Evolutionary conservation across 2,113 vertebrate species (phyloP), one percentile per base, ranked within the genome.

Genomic region (Heteronetta atricapilla): DNA sequence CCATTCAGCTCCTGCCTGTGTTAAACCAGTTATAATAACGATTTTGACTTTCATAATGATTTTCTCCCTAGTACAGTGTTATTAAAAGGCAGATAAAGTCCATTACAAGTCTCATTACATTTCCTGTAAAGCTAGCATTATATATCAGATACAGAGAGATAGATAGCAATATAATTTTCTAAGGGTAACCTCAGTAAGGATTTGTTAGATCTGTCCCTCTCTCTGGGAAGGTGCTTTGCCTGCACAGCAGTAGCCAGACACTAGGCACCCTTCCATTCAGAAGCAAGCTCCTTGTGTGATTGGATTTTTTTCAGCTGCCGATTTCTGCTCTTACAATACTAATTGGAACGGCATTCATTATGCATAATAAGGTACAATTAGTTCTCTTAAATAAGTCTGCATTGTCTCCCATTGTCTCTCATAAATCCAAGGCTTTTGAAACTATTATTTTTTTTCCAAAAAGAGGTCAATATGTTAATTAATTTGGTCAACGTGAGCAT

Each of bases 291-390:
- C 68, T 90, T 93, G 62, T 67, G 33, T 80, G 84, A 77, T 36
- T 72, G 66, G 40, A 40, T n/a, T 50, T 82, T 86, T 86, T 88
- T 90, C 75, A 76, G 63, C 46, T 82, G 70, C 63, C 40, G 83
- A 70, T 90, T 97, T 90, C 76, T 89, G 38, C 58, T 89, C 42
- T 55, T 86, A 76, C 46, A 48, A 44, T 90, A 80, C 75, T 95
- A 94, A 70, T 86, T 85, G 42, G 59, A 93, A 88, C 92, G 52
- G 46, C 52, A 72, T 66, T 82, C 84, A 74, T 94, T 93, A 90
- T 3, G 6, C 36, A 94, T 95, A 96, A 95, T 59, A 88, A 83
- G 60, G 75, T 70, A 48, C 88, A 90, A 96, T 96, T 96, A 88
- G 62, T 75, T 64, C 63, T 87, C 72, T 86, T 93, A 81, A 95